Base-by-base conservation (phyloP, 2,888 invertebrate genomes). In the Mimumesa dahlbomi region DNA sequence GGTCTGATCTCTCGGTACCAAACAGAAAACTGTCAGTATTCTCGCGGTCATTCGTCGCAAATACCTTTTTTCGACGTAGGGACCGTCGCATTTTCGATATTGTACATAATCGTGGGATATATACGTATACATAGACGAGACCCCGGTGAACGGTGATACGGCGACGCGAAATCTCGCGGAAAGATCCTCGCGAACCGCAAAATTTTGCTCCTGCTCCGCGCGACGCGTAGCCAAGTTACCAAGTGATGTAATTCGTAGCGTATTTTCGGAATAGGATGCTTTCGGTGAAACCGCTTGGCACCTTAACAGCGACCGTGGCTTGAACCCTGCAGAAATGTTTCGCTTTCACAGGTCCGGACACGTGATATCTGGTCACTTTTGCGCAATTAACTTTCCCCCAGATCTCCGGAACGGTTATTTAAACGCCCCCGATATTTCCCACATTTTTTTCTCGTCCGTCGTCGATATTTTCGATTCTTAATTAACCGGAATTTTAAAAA, bases 201-300 rank as follows among this genome's bases (percentile, higher is more conserved):
- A 81, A 83, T 81, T 81, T 82, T 75, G 79, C 75, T 79, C 81
- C 82, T 84, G 84, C 85, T 84, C 83, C 84, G 84, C 82, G 83
- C 74, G 82, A 85, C 79, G 77, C 82, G 85, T 86, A 85, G 86
- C 83, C 83, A 85, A 88, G 88, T 87, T 87, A 88, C 88, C 87
- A 87, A 76, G 79, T 79, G 78, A 78, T 73, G 72, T 79, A 79
- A 79, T 79, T 67, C 72, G 68, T 79, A 79, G 71, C 56, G 58
- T 84, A 82, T 82, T 79, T 81, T 82, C 64, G 77, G 75, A 76
- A 81, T 79, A 84, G 73, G 66, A 79, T 71, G 77, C 76, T 76
- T 79, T 79, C 76, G 71, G 77, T 77, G 79, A 75, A 79, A 81
- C 77, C 78, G 81, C 75, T 78, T 82, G 83, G 78, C 83, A 83